phyloP scores from a whole-genome alignment of 2,113 vertebrate genomes.

The Lophius piscatorius region DNA sequence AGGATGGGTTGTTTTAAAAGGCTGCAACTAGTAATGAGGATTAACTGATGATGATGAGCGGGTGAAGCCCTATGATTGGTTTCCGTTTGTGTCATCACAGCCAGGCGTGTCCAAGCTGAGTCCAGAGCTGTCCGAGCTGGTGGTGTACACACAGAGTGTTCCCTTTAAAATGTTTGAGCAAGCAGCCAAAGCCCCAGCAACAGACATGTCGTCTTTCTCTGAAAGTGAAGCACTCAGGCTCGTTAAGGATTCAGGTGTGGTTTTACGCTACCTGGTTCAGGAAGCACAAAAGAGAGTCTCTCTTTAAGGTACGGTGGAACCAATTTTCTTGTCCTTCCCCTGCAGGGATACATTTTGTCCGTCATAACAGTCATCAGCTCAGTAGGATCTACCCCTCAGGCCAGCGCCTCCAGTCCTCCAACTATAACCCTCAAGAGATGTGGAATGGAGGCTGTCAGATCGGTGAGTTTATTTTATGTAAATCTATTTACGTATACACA shows the following conservation, averaged over 20 bases:
- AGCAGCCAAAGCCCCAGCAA: slow-evolving; percentile 66
- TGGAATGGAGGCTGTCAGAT: slow-evolving; percentile 95
- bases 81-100: slow-evolving; percentile 38
- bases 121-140: slow-evolving; percentile 87
- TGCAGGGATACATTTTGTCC: slow-evolving; percentile 86
- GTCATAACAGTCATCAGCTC: slow-evolving; percentile 85
- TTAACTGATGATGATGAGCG: no score
- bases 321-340: background rate
- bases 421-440: slow-evolving; percentile 97
- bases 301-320: background rate
- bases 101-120: slow-evolving; percentile 76
- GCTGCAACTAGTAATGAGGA: no score
- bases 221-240: slow-evolving; percentile 89
- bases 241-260: slow-evolving; percentile 86
- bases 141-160: slow-evolving; percentile 86
- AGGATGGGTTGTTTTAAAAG: no score
- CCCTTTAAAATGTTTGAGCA: slow-evolving; percentile 82
- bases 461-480: slow-evolving; percentile 76
- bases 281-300: background rate
- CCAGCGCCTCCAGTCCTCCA: slow-evolving; percentile 90
- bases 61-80: background rate
- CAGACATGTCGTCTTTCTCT: slow-evolving; percentile 87
- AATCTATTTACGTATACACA: no score
- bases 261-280: background rate
- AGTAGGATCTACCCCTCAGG: slow-evolving; percentile 92